Conservation (phyloP, 2,113 vertebrate genomes). For the Galemys pyrenaicus region DNA sequence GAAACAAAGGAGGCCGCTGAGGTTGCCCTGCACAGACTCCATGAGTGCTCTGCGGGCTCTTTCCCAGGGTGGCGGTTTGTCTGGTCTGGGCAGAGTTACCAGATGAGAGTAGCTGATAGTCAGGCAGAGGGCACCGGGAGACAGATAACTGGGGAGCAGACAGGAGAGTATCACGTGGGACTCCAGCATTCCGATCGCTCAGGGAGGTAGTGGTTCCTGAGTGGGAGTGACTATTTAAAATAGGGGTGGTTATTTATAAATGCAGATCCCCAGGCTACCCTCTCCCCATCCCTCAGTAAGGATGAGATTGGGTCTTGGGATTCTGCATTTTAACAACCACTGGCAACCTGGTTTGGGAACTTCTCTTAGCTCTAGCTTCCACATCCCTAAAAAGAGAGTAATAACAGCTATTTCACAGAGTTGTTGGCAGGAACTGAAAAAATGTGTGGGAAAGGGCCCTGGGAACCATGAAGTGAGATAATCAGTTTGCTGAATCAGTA, state of each 20-base stretch:
- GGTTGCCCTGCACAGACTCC: neutral
- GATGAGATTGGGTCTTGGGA: neutral
- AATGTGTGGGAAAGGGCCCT: conserved; percentile 56
- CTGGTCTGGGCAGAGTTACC: neutral
- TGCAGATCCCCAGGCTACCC: neutral
- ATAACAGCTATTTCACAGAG: conserved; percentile 28
- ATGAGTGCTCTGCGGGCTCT: neutral
- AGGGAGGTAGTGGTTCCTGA: neutral
- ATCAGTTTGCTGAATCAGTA: neutral
- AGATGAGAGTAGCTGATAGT: neutral
- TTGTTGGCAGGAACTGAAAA: conserved; percentile 62
- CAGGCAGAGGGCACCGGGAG: neutral
- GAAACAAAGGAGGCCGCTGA: neutral
- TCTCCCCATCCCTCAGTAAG: neutral
- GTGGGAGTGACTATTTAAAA: neutral
- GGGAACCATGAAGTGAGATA: conserved; percentile 44
- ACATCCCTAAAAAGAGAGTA: conserved; percentile 56
- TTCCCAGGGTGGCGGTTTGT: neutral
- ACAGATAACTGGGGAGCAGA: neutral
- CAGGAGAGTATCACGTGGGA: neutral
- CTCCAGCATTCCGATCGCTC: neutral
- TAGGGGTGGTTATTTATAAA: accelerated
- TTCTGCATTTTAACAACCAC: neutral
- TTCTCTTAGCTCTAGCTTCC: conserved; percentile 23
- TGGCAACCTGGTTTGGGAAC: neutral